These are phyloP conservation scores for Monopterus albus DNA, from an alignment of 2,113 vertebrate genomes.

Conservation along the genomic window DNA sequence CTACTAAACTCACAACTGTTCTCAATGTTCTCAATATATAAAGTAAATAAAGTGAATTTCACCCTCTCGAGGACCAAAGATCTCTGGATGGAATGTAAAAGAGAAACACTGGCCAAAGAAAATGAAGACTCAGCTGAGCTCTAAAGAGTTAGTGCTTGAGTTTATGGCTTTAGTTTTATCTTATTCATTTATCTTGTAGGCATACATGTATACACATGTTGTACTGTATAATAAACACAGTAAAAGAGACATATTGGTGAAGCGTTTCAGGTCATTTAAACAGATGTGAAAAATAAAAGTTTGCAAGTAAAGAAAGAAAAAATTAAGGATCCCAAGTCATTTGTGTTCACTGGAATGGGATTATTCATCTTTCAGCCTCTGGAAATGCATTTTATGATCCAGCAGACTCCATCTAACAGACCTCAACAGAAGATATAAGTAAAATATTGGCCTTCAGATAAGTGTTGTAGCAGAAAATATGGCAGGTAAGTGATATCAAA, in stretches of 20 bases:
- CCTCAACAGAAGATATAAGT: too few relatives aligned
- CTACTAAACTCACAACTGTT: slow-evolving; percentile 72
- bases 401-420: too few relatives aligned
- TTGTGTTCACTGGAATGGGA: slow-evolving; percentile 46
- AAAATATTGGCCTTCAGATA: slow-evolving; percentile 55
- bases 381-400: slow-evolving; percentile 43
- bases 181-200: slow-evolving; percentile 80
- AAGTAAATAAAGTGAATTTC: slow-evolving; percentile 68
- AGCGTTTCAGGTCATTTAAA: slow-evolving; percentile 71
- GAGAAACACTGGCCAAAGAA: slow-evolving; percentile 73
- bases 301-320: slow-evolving; percentile 38
- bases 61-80: slow-evolving; percentile 73
- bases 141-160: slow-evolving; percentile 84
- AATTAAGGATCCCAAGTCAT: slow-evolving; percentile 73
- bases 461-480: slow-evolving; percentile 52
- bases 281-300: slow-evolving; percentile 54
- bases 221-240: slow-evolving; percentile 75
- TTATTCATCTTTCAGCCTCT: slow-evolving; percentile 57
- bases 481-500: slow-evolving; percentile 51
- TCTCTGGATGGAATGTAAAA: slow-evolving; percentile 73
- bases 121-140: slow-evolving; percentile 79
- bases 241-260: slow-evolving; percentile 74
- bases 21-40: slow-evolving; percentile 69
- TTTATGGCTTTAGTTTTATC: slow-evolving; percentile 86
- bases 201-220: slow-evolving; percentile 74